These are phyloP conservation scores for Ceraclea dissimilis DNA, from an alignment of 2,888 invertebrate species.

Conservation along the genomic window DNA sequence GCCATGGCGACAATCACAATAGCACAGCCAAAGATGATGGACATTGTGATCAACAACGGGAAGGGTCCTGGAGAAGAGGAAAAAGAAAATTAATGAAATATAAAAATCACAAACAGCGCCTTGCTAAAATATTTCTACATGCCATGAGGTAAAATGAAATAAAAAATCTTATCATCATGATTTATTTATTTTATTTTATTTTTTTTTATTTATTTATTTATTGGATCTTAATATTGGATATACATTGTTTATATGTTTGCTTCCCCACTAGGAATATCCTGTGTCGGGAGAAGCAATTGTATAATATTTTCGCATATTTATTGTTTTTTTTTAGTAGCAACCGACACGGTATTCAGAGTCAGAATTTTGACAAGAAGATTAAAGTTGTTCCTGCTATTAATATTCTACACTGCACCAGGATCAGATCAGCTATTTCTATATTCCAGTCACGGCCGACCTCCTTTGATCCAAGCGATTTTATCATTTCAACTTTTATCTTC, in stretches of 20 bases:
- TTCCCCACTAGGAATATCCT: no score
- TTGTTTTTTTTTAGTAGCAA: no score
- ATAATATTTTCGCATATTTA: no score
- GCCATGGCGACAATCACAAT: slow-evolving; percentile 77
- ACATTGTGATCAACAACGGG: slow-evolving; percentile 73
- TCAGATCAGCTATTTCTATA: background rate
- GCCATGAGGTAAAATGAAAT: background rate
- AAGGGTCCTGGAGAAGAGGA: slow-evolving; percentile 56
- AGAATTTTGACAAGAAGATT: background rate
- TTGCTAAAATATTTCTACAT: background rate
- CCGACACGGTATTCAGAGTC: background rate
- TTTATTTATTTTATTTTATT: no score
- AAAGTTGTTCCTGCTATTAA: background rate
- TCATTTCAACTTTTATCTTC: slow-evolving; percentile 12
- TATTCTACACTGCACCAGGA: background rate
- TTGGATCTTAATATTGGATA: no score
- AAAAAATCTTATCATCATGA: no score
- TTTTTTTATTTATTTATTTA: no score
- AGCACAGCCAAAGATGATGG: slow-evolving; percentile 79
- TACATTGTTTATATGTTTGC: no score
- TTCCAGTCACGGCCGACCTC: background rate
- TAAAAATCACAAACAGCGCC: background rate
- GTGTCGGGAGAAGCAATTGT: no score
- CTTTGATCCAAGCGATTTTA: slow-evolving; percentile 11
- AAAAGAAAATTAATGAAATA: no score